These are phyloP conservation scores for Avahi laniger DNA, from an alignment of 2,797 vertebrate genomes.

Conservation along the genomic window DNA sequence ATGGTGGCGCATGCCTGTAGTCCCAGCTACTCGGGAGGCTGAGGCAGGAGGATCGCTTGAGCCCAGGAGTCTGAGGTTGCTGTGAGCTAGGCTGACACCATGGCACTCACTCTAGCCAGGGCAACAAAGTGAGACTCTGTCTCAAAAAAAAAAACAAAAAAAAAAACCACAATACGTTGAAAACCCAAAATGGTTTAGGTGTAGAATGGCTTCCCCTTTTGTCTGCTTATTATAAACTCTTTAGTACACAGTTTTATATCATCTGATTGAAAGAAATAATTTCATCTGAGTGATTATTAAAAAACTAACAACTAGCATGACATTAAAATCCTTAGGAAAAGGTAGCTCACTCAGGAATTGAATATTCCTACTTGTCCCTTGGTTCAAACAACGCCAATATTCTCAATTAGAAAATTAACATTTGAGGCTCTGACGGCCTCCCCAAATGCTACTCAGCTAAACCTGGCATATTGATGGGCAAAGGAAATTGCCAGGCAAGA, in stretches of 20 bases:
- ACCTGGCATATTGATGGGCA: background rate
- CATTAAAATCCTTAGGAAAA: background rate
- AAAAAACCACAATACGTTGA: too few species aligned
- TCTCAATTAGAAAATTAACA: constrained; percentile 30
- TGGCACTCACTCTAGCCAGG: too few species aligned
- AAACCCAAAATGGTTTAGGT: background rate
- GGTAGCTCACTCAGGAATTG: background rate
- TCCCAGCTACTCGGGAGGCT: too few species aligned
- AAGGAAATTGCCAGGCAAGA: background rate
- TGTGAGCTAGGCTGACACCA: too few species aligned
- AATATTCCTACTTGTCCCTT: background rate
- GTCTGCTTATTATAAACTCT: background rate
- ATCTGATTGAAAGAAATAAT: background rate
- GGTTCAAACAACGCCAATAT: background rate
- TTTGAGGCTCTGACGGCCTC: background rate
- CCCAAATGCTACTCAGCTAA: background rate
- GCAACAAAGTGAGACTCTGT: too few species aligned
- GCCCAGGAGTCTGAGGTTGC: too few species aligned
- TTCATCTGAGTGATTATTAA: background rate
- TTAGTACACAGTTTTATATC: background rate
- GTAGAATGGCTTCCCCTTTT: background rate
- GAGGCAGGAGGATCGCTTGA: too few species aligned
- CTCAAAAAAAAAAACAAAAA: too few species aligned
- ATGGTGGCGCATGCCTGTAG: too few species aligned
- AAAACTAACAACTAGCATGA: background rate